Percentiles rank a stretch among this genome's conserved stretches.
These are phyloP conservation scores for Carcharodon carcharias DNA, from an alignment of 2,797 vertebrate genomes.

Conservation along the genomic window DNA sequence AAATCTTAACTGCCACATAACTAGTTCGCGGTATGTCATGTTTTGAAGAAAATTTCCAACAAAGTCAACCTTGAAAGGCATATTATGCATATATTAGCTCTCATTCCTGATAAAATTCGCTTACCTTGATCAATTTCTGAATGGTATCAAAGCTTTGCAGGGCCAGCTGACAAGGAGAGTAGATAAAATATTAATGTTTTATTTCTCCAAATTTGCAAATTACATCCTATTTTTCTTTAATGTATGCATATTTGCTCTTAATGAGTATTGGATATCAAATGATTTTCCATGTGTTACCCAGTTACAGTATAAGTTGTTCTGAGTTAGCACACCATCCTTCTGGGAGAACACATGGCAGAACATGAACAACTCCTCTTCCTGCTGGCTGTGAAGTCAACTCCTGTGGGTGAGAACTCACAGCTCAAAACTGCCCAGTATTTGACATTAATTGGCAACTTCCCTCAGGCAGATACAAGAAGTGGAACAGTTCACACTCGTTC, in stretches of 20 bases:
- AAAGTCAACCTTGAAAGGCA: background rate
- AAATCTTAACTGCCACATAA: background rate
- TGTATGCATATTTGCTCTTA: background rate
- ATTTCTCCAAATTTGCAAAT: background rate
- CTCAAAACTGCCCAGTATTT: background rate
- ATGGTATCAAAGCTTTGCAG: slow-evolving; percentile 80
- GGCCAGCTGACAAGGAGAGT: slow-evolving; percentile 65
- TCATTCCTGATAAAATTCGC: slow-evolving; percentile 36
- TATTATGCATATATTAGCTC: background rate
- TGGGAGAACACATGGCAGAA: background rate
- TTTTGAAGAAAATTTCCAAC: background rate
- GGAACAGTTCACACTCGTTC: background rate
- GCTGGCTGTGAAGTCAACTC: background rate
- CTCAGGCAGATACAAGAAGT: background rate
- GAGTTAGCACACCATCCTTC: background rate
- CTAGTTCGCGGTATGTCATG: background rate
- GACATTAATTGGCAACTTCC: background rate
- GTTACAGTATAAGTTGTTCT: background rate
- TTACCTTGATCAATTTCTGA: slow-evolving; percentile 90
- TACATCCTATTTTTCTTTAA: background rate
- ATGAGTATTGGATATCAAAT: background rate
- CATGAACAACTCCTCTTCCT: background rate
- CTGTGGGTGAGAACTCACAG: background rate
- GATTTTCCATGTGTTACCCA: background rate
- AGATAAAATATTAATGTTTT: background rate